Evolutionary conservation across 2,888 invertebrate species (phyloP).

Genomic region (Tenthredo livida): DNA sequence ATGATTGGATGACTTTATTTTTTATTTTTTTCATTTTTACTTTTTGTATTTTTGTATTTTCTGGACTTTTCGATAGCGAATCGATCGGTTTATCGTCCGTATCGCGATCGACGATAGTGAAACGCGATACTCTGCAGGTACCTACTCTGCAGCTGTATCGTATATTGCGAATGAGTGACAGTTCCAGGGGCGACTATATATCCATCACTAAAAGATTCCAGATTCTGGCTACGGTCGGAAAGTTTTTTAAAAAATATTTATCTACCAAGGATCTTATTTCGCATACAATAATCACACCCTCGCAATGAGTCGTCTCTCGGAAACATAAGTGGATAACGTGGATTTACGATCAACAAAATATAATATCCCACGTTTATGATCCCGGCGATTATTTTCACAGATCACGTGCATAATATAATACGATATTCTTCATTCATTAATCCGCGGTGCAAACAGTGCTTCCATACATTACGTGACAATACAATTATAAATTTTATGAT

Average conservation of each 20-base stretch:
- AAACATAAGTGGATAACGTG: not conserved
- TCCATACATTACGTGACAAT: not conserved
- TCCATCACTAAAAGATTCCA: not conserved
- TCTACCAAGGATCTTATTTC: not conserved
- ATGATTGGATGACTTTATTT: not conserved
- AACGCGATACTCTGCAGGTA: not conserved
- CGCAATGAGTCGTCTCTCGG: not conserved
- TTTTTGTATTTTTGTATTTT: not conserved
- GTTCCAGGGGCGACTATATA: not conserved
- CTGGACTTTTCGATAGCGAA: not conserved
- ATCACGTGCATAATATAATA: not conserved
- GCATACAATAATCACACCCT: not conserved
- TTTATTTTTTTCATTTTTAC: not conserved
- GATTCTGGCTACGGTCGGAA: not conserved
- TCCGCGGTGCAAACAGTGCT: not conserved
- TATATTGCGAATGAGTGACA: slow-evolving; percentile 6
- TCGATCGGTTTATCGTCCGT: not conserved
- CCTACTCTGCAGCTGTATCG: slow-evolving; percentile 14
- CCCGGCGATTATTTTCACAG: not conserved
- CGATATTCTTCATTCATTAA: not conserved
- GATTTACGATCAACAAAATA: not conserved
- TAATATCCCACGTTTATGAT: not conserved
- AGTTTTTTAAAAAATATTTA: not conserved
- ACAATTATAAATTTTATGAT: not conserved
- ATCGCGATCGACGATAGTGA: not conserved